A percentile compares a stretch with the other conserved stretches of the same genome.
phyloP scores from a whole-genome alignment of 2,888 invertebrate genomes.

The Malacosoma neustria region DNA sequence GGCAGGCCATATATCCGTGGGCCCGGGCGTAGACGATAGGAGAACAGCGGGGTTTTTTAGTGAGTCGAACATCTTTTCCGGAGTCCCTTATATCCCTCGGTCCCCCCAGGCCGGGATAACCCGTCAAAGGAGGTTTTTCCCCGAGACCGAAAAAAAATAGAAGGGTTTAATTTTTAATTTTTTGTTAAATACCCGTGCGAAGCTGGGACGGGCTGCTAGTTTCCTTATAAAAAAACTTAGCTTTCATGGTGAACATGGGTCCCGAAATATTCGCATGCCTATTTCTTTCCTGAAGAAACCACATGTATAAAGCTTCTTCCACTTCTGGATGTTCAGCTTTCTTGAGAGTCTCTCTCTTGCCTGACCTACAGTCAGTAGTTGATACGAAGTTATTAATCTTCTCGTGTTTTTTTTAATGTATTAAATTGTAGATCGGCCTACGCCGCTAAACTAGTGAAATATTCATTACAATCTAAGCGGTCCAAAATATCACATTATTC shows the following conservation, averaged over 20 bases:
- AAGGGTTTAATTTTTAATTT: no score
- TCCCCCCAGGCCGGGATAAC: no score
- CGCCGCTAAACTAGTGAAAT: slow-evolving; percentile 6
- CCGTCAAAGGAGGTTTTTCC: no score
- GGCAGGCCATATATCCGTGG: no score
- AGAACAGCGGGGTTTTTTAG: no score
- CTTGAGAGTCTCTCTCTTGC: slow-evolving; percentile 18
- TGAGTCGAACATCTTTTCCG: no score
- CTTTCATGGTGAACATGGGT: slow-evolving; percentile 17
- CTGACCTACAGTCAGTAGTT: slow-evolving; percentile 17
- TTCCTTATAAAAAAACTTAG: slow-evolving; percentile 13
- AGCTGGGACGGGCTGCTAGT: no score
- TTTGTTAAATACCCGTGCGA: no score
- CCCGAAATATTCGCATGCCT: slow-evolving; percentile 16
- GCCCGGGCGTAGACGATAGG: no score
- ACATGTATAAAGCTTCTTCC: slow-evolving; percentile 19
- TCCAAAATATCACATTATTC: not conserved
- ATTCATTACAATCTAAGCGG: not conserved
- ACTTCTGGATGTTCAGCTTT: slow-evolving; percentile 18
- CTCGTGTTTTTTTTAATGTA: not conserved
- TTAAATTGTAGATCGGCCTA: slow-evolving; percentile 9
- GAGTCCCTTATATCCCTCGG: no score
- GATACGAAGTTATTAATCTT: slow-evolving; percentile 9
- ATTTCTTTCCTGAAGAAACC: slow-evolving; percentile 19
- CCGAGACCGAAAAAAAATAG: no score